These are phyloP conservation scores for Theretra japonica DNA, from an alignment of 2,888 invertebrate genomes.

Conservation along the genomic window DNA sequence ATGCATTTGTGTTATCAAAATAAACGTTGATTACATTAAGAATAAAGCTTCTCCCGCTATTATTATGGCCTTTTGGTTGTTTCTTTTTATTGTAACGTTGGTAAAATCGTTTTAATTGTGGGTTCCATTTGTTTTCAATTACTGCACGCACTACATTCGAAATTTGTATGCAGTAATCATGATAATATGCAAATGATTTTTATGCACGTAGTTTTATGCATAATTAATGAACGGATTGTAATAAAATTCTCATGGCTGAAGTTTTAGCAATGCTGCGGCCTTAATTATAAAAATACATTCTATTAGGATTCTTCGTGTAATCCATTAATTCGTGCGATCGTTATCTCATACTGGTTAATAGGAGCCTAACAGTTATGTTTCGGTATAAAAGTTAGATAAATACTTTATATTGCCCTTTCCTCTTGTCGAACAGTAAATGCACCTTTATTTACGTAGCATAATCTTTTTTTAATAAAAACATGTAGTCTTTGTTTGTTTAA, in stretches of 20 bases:
- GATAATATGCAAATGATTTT: conserved; percentile 28
- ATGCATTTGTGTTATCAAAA: not conserved
- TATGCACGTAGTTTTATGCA: conserved; percentile 19
- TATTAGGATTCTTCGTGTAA: conserved; percentile 24
- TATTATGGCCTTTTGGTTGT: not conserved
- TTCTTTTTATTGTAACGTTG: not conserved
- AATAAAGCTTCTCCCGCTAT: not conserved
- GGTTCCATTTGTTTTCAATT: conserved; percentile 7
- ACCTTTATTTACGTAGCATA: too few species aligned
- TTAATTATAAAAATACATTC: conserved; percentile 32
- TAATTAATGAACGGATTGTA: conserved; percentile 27
- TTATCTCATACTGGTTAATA: not conserved
- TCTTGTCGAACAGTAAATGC: too few species aligned
- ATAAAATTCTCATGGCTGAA: conserved; percentile 30
- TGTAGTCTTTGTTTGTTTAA: too few species aligned
- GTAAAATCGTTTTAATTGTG: not conserved
- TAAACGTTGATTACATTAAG: not conserved
- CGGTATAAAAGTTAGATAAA: too few species aligned
- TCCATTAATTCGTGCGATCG: not conserved
- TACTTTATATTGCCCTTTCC: too few species aligned
- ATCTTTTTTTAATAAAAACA: not conserved
- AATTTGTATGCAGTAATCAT: conserved; percentile 1
- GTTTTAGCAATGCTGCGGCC: conserved; percentile 30
- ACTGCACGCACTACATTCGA: not conserved
- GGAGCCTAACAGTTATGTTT: not conserved